Percentiles rank a stretch among this genome's conserved stretches.
phyloP scores from a whole-genome alignment of 2,113 vertebrate genomes.

The Ursus arctos region DNA sequence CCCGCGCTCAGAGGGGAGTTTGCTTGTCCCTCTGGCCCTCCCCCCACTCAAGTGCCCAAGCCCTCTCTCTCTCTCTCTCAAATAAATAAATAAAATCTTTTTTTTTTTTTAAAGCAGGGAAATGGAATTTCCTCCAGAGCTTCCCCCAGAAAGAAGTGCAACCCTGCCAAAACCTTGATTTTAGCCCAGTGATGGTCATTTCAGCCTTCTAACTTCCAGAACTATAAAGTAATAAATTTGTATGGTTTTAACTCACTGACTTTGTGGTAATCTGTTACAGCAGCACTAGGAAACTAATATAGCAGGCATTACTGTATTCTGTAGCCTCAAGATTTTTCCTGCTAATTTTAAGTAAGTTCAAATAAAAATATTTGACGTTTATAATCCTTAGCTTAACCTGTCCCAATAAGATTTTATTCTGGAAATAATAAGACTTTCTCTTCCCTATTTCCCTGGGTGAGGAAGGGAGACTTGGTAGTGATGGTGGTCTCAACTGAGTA shows the following conservation, averaged over 20 bases:
- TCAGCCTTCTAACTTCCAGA: not conserved
- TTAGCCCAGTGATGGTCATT: not conserved
- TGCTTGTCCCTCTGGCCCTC: not conserved
- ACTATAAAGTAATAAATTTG: not conserved
- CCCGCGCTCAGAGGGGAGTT: not conserved
- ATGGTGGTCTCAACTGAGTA: not conserved
- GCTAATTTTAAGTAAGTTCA: not conserved
- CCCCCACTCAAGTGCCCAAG: not conserved
- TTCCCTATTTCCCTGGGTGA: not conserved
- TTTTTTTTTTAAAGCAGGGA: not conserved
- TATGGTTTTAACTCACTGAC: not conserved
- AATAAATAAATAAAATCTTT: not conserved
- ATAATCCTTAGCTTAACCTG: not conserved
- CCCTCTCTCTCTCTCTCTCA: too few species aligned
- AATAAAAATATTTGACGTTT: not conserved
- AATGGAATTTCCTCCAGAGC: not conserved
- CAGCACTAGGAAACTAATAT: not conserved
- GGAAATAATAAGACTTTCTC: slow-evolving; percentile 5
- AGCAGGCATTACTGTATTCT: not conserved
- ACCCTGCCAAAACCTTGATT: not conserved
- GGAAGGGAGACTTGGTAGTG: not conserved
- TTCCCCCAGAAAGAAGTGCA: not conserved
- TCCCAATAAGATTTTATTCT: not conserved
- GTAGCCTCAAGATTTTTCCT: not conserved
- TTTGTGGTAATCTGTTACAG: not conserved